A percentile compares a stretch with the other conserved stretches of the same genome.
phyloP scores from a whole-genome alignment of 2,113 vertebrate species.

The Melanotaenia duboulayi region DNA sequence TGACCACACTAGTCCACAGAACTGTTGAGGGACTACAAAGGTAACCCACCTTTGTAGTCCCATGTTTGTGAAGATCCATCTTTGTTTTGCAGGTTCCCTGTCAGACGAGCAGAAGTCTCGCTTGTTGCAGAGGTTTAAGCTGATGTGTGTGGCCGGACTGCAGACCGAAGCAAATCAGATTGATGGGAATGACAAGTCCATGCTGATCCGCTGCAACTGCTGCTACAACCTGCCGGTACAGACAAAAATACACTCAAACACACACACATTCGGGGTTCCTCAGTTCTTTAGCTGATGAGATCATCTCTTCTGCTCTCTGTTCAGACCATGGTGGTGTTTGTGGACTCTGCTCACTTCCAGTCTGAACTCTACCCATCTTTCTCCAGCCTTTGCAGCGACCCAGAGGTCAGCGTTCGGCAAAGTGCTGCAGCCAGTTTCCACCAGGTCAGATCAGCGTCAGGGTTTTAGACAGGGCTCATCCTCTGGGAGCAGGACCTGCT shows the following conservation, averaged over 20 bases:
- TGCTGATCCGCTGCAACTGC: slow-evolving; percentile 92
- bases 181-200: slow-evolving; percentile 86
- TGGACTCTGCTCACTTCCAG: slow-evolving; percentile 90
- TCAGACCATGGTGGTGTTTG: slow-evolving; percentile 94
- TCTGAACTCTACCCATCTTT: slow-evolving; percentile 93
- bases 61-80: not conserved
- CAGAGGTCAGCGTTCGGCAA: slow-evolving; percentile 89
- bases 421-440: slow-evolving; percentile 92
- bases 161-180: slow-evolving; percentile 89
- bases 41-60: no score
- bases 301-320: not conserved
- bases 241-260: not conserved
- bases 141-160: slow-evolving; percentile 89
- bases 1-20: no score
- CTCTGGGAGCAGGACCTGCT: no score
- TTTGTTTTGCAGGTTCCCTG: slow-evolving; percentile 45
- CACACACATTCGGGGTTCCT: not conserved
- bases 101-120: slow-evolving; percentile 89
- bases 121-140: slow-evolving; percentile 94
- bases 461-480: no score
- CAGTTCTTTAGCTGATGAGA: not conserved
- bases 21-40: not conserved
- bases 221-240: slow-evolving; percentile 94
- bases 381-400: slow-evolving; percentile 93
- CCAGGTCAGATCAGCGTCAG: slow-evolving; percentile 81